These are phyloP conservation scores for Trachelus stipa DNA, from an alignment of 2,888 invertebrate species.

Conservation along the genomic window DNA sequence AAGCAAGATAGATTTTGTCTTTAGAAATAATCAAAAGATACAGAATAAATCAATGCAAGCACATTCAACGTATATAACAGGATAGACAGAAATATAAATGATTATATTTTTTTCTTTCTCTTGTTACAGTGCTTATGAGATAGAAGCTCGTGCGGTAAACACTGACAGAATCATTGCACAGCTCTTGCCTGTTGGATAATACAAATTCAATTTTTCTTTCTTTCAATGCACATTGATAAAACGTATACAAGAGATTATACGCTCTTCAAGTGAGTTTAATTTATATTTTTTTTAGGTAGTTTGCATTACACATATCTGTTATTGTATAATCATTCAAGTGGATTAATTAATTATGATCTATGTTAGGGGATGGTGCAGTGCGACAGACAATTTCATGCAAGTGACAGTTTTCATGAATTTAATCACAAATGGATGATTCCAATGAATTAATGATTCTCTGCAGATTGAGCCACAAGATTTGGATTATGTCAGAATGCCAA, in stretches of 20 bases:
- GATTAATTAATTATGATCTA: background rate
- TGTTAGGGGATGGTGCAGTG: background rate
- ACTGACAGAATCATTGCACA: background rate
- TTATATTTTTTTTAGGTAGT: background rate
- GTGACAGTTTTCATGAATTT: background rate
- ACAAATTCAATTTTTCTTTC: background rate
- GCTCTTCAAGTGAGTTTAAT: background rate
- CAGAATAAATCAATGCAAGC: background rate
- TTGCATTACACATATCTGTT: background rate
- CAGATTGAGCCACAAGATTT: background rate
- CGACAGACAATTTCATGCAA: background rate
- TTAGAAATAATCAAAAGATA: background rate
- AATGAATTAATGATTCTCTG: background rate
- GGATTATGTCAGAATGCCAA: too few relatives aligned
- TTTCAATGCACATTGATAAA: background rate
- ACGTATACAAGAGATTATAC: background rate
- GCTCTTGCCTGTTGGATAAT: background rate
- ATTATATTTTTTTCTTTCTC: background rate
- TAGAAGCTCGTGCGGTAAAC: background rate
- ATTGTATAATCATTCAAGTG: background rate
- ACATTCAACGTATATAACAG: background rate
- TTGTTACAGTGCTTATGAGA: background rate
- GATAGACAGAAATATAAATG: background rate
- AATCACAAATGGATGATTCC: background rate
- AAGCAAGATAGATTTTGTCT: slow-evolving; percentile 22